Evolutionary conservation across 2,113 vertebrate genomes (phyloP), one percentile per base, ranked within the genome.

Genomic region (Collichthys lucidus): DNA sequence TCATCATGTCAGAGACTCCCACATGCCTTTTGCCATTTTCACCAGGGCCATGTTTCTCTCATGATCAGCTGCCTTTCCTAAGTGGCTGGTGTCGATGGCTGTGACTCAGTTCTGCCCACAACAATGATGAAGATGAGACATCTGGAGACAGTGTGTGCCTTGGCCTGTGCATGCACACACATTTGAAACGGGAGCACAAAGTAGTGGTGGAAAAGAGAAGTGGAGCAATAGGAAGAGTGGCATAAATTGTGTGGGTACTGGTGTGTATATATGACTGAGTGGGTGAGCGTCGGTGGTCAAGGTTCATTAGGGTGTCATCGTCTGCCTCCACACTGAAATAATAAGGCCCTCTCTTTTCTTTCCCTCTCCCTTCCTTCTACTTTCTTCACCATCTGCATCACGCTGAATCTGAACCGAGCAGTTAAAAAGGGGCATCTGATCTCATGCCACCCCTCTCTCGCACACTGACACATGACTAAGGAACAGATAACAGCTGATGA

Each of bases 231-330:
- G 83, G 67, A 74, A 77, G 68, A 80, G 84, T 78, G 86, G 86
- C 81, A 82, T 85, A 86, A 88, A 83, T 74, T 73, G 81, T 74
- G 91, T 88, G 85, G 79, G 88, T 50, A 66, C 80, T 80, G 81
- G 83, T 86, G 90, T 89, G 72, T 90, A 65, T 88, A 83, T 82
- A 79, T 86, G 84, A 81, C 46, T 83, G 84, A 89, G 84, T 91
- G 86, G 86, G 91, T 89, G 85, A 91, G 83, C 53, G 35, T 79
- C 59, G n/a, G 70, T 65, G 84, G 93, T 94, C 93, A 92, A 93
- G 92, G 95, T 93, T 96, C 91, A 91, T 95, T 94, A 95, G 93
- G 85, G 94, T 95, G 87, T 90, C 92, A 89, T 83, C 91, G 89
- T 93, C 86, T 93, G 90, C 94, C 94, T 95, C 92, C 93, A 93